Evolutionary conservation across 2,113 vertebrate species (phyloP).

Genomic region (Peromyscus maniculatus): DNA sequence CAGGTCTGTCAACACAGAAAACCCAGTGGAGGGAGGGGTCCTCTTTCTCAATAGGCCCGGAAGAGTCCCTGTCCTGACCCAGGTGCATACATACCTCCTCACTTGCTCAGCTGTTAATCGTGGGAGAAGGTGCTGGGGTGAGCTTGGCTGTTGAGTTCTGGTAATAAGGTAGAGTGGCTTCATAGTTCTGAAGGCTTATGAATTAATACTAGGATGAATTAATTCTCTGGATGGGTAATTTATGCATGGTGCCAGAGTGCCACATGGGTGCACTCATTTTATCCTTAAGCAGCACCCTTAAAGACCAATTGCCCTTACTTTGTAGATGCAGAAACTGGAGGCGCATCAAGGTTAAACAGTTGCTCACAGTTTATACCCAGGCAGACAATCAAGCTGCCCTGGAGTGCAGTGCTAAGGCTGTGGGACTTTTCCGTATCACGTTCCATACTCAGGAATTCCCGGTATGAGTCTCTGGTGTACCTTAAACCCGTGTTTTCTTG

Average conservation of each 20-base stretch:
- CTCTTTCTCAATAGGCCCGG: background rate
- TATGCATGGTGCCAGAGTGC: background rate
- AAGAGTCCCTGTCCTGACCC: background rate
- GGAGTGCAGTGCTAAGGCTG: background rate
- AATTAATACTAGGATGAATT: slow-evolving; percentile 27
- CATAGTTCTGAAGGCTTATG: background rate
- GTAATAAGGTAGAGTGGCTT: background rate
- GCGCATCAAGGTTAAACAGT: background rate
- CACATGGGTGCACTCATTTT: background rate
- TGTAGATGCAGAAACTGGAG: slow-evolving; percentile 11
- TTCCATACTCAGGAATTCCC: background rate
- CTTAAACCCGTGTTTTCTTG: background rate
- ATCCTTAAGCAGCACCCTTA: slow-evolving; percentile 23
- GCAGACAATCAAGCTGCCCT: background rate
- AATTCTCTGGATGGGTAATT: slow-evolving; percentile 58
- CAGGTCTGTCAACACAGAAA: background rate
- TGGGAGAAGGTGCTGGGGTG: background rate
- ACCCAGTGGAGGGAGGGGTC: background rate
- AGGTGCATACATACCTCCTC: background rate
- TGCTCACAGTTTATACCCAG: background rate
- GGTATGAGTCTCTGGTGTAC: background rate
- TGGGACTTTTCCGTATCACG: background rate
- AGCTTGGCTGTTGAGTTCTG: background rate
- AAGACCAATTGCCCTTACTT: slow-evolving; percentile 40
- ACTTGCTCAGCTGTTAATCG: background rate